Base-by-base conservation (phyloP, 1,140 invertebrate species). In the Lordiphosa stackelbergi region DNA sequence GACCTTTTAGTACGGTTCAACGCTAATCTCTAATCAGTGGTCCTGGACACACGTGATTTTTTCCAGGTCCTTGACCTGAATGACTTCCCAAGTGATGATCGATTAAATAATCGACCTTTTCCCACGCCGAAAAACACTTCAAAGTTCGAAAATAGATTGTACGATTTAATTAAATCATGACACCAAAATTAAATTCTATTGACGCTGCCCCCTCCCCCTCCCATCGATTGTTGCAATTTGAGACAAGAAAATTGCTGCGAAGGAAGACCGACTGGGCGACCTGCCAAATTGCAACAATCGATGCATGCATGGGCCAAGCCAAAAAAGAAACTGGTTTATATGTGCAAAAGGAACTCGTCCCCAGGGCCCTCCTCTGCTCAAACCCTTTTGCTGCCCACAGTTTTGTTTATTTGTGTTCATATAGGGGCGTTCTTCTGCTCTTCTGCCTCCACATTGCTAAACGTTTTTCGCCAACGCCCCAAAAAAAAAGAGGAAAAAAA, bases 141-240 rank as follows among this genome's bases (percentile, higher is more conserved):
- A 22, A 5, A 22, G 19, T 22, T 22, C 48, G 48, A 74, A 79
- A 81, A 79, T 79, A 79, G 75, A 69, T 43, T 63, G 62, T 66
- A 70, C 28, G 75, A 69, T 83, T 79, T 45, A 81, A 81, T 81
- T 69, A 69, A 81, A 75, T 81, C 71, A 83, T 81, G 75, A 81
- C 77, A 81, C 75, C 65, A 70, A 81, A 83, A 83, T 83, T 83
- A 66, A 73, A 77, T 84, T 83, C 61, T 77, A 83, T 83, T 83
- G 65, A 72, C 53, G 63, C 57, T 56, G 63, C 57, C 62, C 37
- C 48, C 53, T 40, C 13, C 10, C 11, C n/a, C 2, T 47, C 51
- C 47, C 75, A 66, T 73, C 64, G 72, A 74, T 81, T 61, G 55
- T 45, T 83, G 77, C 77, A 83, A 83, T 83, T 83, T 73, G 77